Conservation (phyloP, 2,888 invertebrate genomes). For the Ethmia dodecea region DNA sequence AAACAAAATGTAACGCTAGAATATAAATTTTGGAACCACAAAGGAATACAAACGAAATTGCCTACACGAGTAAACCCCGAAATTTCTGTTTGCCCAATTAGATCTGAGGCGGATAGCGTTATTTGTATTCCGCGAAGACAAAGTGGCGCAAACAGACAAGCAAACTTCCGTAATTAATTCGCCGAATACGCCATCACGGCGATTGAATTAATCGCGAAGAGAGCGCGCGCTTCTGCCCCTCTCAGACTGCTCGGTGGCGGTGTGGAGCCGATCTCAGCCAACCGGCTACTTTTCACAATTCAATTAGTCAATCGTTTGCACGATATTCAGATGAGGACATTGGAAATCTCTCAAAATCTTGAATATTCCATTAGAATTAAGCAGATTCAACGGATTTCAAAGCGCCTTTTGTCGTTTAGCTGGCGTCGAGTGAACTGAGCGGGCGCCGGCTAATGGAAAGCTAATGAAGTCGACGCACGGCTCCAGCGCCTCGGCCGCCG, state of each 20-base stretch:
- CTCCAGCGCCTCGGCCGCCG: neutral
- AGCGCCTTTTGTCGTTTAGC: too few species aligned
- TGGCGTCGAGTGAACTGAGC: too few species aligned
- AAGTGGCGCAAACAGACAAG: neutral
- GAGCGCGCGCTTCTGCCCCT: neutral
- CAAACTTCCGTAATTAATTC: slow-evolving; percentile 1
- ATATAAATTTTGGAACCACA: slow-evolving; percentile 1
- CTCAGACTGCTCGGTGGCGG: neutral
- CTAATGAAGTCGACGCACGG: neutral
- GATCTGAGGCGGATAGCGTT: slow-evolving; percentile 1
- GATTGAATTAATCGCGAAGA: neutral
- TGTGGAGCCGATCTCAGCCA: neutral
- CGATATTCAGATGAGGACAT: neutral
- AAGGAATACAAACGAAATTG: slow-evolving; percentile 1
- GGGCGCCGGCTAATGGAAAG: neutral
- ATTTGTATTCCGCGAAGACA: slow-evolving; percentile 3
- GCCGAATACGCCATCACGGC: neutral
- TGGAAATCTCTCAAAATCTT: neutral
- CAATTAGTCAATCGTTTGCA: neutral
- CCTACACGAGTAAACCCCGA: slow-evolving; percentile 1
- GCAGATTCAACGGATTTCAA: too few species aligned
- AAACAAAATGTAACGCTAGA: neutral
- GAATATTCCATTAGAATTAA: neutral
- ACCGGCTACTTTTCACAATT: neutral
- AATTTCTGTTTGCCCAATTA: slow-evolving; percentile 1